These are phyloP conservation scores for Pedicia rivosa DNA, from an alignment of 2,888 invertebrate species.

Conservation along the genomic window DNA sequence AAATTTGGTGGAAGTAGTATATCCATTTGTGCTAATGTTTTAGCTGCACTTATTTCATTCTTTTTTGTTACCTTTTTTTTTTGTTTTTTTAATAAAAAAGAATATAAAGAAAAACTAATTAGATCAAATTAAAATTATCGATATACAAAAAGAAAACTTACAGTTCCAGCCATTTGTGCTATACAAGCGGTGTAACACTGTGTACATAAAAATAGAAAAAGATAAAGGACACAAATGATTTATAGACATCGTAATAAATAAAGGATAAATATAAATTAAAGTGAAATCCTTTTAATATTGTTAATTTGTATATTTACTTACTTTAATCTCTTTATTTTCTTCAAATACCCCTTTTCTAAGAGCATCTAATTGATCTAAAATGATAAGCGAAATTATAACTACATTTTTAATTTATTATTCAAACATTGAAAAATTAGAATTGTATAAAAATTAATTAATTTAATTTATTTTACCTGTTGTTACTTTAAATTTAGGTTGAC, in stretches of 20 bases:
- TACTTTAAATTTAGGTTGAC: slow-evolving; percentile 23
- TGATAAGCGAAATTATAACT: background rate
- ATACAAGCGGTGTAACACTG: slow-evolving; percentile 26
- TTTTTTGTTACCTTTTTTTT: slow-evolving; percentile 25
- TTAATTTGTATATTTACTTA: too few relatives aligned
- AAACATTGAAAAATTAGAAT: background rate
- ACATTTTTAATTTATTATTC: too few relatives aligned
- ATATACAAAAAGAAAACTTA: slow-evolving; percentile 13
- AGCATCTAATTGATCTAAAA: slow-evolving; percentile 18
- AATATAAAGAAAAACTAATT: too few relatives aligned
- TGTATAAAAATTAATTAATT: background rate
- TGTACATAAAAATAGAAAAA: slow-evolving; percentile 2
- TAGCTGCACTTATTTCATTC: slow-evolving; percentile 21
- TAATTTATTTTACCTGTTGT: slow-evolving; percentile 5
- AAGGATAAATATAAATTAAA: background rate
- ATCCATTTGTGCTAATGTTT: slow-evolving; percentile 23
- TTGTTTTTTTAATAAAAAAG: too few relatives aligned
- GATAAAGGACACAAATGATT: slow-evolving; percentile 3
- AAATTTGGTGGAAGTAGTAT: slow-evolving; percentile 23
- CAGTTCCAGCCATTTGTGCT: slow-evolving; percentile 23
- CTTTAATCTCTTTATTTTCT: slow-evolving; percentile 21
- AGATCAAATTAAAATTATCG: background rate
- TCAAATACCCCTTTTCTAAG: slow-evolving; percentile 20
- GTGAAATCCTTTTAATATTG: too few relatives aligned
- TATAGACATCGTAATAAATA: background rate